Base-by-base conservation (phyloP, 2,113 vertebrate genomes). In the Bufo gargarizans region DNA sequence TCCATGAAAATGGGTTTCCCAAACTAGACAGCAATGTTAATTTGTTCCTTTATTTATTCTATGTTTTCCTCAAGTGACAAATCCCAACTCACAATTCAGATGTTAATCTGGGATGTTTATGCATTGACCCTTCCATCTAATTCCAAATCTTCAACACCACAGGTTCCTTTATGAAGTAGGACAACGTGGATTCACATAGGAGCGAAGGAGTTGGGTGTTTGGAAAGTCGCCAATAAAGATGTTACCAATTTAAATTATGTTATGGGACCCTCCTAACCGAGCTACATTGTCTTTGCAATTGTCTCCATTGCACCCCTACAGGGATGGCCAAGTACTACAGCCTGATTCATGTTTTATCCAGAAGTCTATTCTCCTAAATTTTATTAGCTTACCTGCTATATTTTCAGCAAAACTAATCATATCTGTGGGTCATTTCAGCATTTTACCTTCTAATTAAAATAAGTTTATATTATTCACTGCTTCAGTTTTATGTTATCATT, bases 391-490 rank as follows among this genome's bases (percentile, higher is more conserved):
- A 71, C 67, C 43, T 71, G 67, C 67, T 22, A 56, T 79, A 20
- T 56, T 56, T 55, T 79, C 13, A 55, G 22, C 56, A 16, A 58
- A 33, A 79, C 77, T 79, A 79, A 56, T 78, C 53, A 33, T 58
- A 58, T 80, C 43, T 58, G 17, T 58, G 55, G 77, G 77, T 58
- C 53, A 80, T 80, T 80, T 58, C 14, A 9, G 45, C 33, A 45
- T 80, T 80, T 43, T 80, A 80, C n/a, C 55, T 16, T 58, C 55
- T 56, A 58, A 33, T 80, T 80, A 80, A 79, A 80, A 80, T 53
- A 13, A 6, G 55, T 80, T 80, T 80, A 5, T 80, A 55, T 43
- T 58, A 58, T 80, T 80, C 59, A 22, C 78, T 16, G 19, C n/a
- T 8, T 6, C 55, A 80, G n/a, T 16, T 80, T 80, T 43, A 58